Base-by-base conservation (phyloP, 2,113 vertebrate species). In the Cromileptes altivelis region DNA sequence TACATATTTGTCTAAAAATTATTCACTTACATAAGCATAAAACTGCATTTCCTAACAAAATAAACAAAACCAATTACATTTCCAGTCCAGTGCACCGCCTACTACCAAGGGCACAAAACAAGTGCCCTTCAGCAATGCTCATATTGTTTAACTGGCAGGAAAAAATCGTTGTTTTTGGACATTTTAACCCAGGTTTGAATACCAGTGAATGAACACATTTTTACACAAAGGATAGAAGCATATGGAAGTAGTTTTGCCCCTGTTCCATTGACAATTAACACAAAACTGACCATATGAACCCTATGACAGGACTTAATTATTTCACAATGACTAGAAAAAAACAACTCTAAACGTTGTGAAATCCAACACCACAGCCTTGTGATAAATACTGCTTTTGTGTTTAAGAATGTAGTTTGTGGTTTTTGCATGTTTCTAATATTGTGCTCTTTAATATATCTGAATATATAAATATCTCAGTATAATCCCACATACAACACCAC, bases 21-120 rank as follows among this genome's bases (percentile, higher is more conserved):
- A 88, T 87, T 88, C 82, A 87, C 88, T 85, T 87, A 85, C 86
- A 91, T 88, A 89, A 92, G 92, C 90, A 90, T 52, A 94, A 93
- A 89, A 88, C 64, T 84, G 57, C 69, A 75, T 85, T 88, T 91
- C 68, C 84, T 23, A 67, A 89, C 60, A 87, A 89, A 89, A 92
- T 76, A 85, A 92, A 92, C 74, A 89, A 85, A 89, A 78, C 65
- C 77, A 86, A 86, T 87, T 72, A 75, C 68, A 86, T 90, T 90
- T 90, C 87, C 85, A 88, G 80, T 78, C 80, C 82, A 87, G 68
- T 75, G 79, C 88, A 85, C 78, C 4, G 3, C 45, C 61, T 76
- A 53, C 53, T 78, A 84, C 67, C 78, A 78, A 87, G 84, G 78
- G 81, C 63, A 58, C 37, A 81, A 89, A 74, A 70, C 50, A 3